Evolutionary conservation across 2,888 invertebrate species (phyloP).

Genomic region (Ramazzottius varieornatus): DNA sequence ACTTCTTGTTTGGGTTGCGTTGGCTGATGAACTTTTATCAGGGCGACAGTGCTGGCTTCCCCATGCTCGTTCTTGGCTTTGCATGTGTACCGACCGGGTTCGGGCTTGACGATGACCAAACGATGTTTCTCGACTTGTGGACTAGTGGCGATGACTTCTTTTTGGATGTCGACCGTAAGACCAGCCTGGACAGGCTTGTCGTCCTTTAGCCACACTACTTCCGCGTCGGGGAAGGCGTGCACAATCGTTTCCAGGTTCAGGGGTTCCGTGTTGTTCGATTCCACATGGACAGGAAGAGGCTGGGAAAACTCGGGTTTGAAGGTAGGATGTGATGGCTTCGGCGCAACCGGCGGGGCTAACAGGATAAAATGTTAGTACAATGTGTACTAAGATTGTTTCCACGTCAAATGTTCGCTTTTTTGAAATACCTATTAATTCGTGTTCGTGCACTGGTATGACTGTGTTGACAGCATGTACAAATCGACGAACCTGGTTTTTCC

Average conservation of each 20-base stretch:
- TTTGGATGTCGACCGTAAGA: background rate
- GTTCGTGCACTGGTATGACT: too few species aligned
- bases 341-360: background rate
- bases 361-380: too few species aligned
- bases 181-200: slow-evolving; percentile 8
- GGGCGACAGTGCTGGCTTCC: slow-evolving; percentile 52
- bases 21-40: slow-evolving; percentile 5
- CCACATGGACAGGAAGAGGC: background rate
- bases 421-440: too few species aligned
- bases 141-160: background rate
- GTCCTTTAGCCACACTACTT: slow-evolving; percentile 21
- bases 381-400: too few species aligned
- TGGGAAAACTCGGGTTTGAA: background rate
- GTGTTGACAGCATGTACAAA: too few species aligned
- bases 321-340: background rate
- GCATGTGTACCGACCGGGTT: slow-evolving; percentile 47
- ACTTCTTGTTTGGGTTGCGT: background rate
- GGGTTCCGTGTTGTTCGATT: slow-evolving; percentile 13
- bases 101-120: background rate
- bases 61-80: slow-evolving; percentile 63
- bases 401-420: too few species aligned
- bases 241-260: slow-evolving; percentile 17
- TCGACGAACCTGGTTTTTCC: background rate
- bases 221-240: slow-evolving; percentile 18
- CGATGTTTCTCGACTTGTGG: background rate